Evolutionary conservation across 2,113 vertebrate genomes (phyloP).

Genomic region (Lethenteron reissneri): DNA sequence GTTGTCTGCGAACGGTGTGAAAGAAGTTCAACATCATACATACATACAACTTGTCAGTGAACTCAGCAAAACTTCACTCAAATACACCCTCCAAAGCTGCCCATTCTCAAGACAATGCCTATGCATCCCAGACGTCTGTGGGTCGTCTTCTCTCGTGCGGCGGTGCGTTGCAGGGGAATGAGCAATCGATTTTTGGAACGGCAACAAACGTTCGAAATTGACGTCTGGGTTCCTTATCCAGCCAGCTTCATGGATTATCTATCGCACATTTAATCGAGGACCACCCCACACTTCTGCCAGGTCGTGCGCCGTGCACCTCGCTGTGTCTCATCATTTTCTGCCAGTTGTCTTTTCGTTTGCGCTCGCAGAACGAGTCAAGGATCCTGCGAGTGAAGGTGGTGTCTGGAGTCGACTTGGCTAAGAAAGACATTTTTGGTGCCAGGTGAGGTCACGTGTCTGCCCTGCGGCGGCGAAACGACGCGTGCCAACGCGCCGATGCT

Average conservation of each 20-base stretch:
- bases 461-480: too few relatives aligned
- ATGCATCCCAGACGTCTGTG: too few relatives aligned
- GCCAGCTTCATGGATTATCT: not conserved
- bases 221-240: not conserved
- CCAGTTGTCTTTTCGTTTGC: not conserved
- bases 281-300: not conserved
- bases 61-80: too few relatives aligned
- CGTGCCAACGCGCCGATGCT: too few relatives aligned
- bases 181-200: not conserved
- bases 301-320: too few relatives aligned
- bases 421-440: slow-evolving; percentile 83
- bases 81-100: too few relatives aligned
- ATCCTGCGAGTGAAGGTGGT: slow-evolving; percentile 65
- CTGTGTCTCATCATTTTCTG: too few relatives aligned
- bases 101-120: too few relatives aligned
- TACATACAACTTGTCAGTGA: too few relatives aligned
- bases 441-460: slow-evolving; percentile 33
- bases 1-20: too few relatives aligned
- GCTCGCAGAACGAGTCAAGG: slow-evolving; percentile 37
- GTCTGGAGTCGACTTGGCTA: slow-evolving; percentile 65
- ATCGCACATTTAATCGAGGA: not conserved
- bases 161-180: not conserved
- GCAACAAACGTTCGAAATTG: not conserved
- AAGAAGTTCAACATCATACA: too few relatives aligned
- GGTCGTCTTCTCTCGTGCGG: too few relatives aligned